These are phyloP conservation scores for Danio jaintianensis DNA, from an alignment of 2,797 vertebrate species.

Conservation along the genomic window DNA sequence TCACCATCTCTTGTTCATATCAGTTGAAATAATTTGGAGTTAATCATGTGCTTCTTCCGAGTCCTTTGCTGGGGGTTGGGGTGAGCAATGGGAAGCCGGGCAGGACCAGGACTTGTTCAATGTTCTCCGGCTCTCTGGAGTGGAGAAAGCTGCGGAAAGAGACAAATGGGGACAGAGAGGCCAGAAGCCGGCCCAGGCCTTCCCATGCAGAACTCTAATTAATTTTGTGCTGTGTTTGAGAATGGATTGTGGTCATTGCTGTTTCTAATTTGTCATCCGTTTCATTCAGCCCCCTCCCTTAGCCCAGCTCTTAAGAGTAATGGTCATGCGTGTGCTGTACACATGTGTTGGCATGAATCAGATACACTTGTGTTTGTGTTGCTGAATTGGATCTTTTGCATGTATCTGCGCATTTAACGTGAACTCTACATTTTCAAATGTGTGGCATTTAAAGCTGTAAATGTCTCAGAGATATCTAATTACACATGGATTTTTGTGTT, in stretches of 20 bases:
- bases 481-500: constrained; percentile 2
- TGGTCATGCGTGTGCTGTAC: constrained; percentile 45
- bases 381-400: constrained; percentile 9
- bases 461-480: constrained; percentile 19
- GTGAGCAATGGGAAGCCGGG: constrained; percentile 82
- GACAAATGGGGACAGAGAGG: constrained; percentile 70
- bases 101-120: constrained; percentile 71
- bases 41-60: constrained; percentile 78
- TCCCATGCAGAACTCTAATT: constrained; percentile 93
- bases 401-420: constrained; percentile 7
- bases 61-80: constrained; percentile 74
- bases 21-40: constrained; percentile 88
- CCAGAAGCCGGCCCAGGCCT: constrained; percentile 83
- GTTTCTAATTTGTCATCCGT: constrained; percentile 90
- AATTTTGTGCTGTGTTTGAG: constrained; percentile 95
- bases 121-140: constrained; percentile 57
- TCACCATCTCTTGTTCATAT: constrained; percentile 72
- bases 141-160: constrained; percentile 56
- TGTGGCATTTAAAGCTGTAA: constrained; percentile 16
- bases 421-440: neutral
- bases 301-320: constrained; percentile 64
- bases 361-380: constrained; percentile 63
- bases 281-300: constrained; percentile 78
- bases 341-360: constrained; percentile 39
- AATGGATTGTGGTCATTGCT: constrained; percentile 94